Base-by-base conservation (phyloP, 1,140 invertebrate genomes). In the Drosophila tani region DNA sequence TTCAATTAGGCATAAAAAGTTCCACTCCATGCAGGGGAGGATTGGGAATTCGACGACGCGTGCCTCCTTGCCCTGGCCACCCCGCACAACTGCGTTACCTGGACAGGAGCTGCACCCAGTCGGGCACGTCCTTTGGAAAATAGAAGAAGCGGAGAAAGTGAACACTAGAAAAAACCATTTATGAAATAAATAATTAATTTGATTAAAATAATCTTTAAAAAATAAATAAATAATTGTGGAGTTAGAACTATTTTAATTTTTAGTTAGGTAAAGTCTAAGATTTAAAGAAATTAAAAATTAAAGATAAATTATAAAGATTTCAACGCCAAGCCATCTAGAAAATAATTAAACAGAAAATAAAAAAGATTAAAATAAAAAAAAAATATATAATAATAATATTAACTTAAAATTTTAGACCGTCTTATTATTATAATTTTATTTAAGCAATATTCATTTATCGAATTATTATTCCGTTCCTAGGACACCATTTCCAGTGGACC, bases 1-100 rank as follows among this genome's bases (percentile, higher is more conserved):
- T 90, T 88, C 85, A 88, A 88, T 90, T 88, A 88, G 82, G 78
- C 84, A 69, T 74, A 84, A 85, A 88, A 88, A 90, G 73, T 88
- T 78, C 41, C 40, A 58, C 38, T 74, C 56, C 62, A 12, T 74
- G 62, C 55, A 73, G 56, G 68, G 68, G 85, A 81, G 85, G 79
- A 80, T 90, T 81, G 81, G 55, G 73, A 57, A 79, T 58, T 68
- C 27, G 63, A 59, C 79, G 82, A 69, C 79, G 82, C 83, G 82
- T 83, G 83, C 65, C 74, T 43, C 62, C 74, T 75, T 60, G 63
- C 53, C 29, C 50, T 32, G 41, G 51, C 50, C 29, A 41, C 17
- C 38, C 35, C 12, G 35, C 21, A 14, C 21, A 8, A 45, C 68
- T 60, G 47, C 29, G 58, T 78, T 70, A 79, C 79, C 82, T 75